phyloP scores from a whole-genome alignment of 2,113 vertebrate species.

The Halcyon malimbica region DNA sequence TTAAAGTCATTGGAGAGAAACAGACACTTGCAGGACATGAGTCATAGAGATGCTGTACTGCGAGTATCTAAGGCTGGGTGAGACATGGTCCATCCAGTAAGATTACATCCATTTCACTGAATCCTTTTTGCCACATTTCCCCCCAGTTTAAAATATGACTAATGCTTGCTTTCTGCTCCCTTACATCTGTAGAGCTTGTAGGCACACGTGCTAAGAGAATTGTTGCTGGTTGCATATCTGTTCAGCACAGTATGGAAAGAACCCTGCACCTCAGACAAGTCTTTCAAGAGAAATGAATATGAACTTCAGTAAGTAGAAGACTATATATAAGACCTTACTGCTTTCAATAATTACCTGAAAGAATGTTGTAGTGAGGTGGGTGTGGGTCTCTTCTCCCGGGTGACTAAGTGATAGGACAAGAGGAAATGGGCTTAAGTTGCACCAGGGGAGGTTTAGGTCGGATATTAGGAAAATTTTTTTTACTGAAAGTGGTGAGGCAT shows the following conservation, averaged over 20 bases:
- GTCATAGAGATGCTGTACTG: neutral
- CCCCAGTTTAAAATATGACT: neutral
- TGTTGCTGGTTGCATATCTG: neutral
- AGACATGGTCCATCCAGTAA: neutral
- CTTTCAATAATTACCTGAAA: too few relatives aligned
- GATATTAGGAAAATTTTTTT: too few relatives aligned
- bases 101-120: neutral
- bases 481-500: too few relatives aligned
- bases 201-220: neutral
- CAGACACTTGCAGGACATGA: neutral
- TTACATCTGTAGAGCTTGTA: neutral
- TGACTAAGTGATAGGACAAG: too few relatives aligned
- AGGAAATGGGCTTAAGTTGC: too few relatives aligned
- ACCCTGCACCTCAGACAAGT: accelerated
- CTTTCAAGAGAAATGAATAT: neutral
- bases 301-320: neutral
- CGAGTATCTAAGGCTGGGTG: neutral
- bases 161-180: neutral
- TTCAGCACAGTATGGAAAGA: neutral
- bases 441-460: too few relatives aligned
- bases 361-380: too few relatives aligned
- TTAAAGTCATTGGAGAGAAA: accelerated
- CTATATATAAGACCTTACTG: neutral
- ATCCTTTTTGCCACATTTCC: neutral
- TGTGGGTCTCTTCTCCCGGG: too few relatives aligned